A percentile compares a stretch with the other conserved stretches of the same genome.
These are phyloP conservation scores for Troglohyphantes excavatus DNA, from an alignment of 2,888 invertebrate species.

Conservation along the genomic window DNA sequence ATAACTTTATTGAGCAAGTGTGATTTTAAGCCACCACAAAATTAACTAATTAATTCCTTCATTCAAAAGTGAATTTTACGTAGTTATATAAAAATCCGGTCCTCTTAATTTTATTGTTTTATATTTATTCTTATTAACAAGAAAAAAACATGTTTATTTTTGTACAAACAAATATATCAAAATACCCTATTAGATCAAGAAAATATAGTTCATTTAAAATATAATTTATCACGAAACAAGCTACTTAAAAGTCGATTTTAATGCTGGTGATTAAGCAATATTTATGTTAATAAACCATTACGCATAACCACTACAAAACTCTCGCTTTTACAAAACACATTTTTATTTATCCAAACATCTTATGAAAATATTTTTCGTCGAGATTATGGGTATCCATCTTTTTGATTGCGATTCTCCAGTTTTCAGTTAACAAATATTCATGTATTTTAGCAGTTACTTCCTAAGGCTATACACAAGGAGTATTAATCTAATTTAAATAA, in stretches of 20 bases:
- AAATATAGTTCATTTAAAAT: too few species aligned
- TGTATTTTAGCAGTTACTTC: slow-evolving; percentile 41
- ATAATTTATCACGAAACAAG: too few species aligned
- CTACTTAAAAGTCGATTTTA: not conserved
- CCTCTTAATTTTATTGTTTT: too few species aligned
- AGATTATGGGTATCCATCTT: slow-evolving; percentile 27
- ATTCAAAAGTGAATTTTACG: too few species aligned
- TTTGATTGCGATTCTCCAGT: slow-evolving; percentile 17
- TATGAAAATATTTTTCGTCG: not conserved
- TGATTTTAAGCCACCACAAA: too few species aligned
- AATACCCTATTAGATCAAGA: too few species aligned
- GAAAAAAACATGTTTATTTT: too few species aligned
- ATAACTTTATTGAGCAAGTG: too few species aligned
- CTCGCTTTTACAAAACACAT: not conserved
- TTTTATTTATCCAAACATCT: not conserved
- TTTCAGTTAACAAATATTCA: slow-evolving; percentile 38
- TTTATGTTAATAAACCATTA: not conserved
- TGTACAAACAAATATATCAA: too few species aligned
- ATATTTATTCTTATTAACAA: too few species aligned
- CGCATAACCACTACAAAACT: not conserved
- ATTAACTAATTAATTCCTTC: too few species aligned
- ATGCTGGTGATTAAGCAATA: not conserved
- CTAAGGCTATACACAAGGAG: slow-evolving; percentile 38
- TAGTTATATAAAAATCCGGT: too few species aligned
- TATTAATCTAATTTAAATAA: slow-evolving; percentile 66